Conservation (phyloP, 2,797 vertebrate species). For the Pseudomugil gertrudae region DNA sequence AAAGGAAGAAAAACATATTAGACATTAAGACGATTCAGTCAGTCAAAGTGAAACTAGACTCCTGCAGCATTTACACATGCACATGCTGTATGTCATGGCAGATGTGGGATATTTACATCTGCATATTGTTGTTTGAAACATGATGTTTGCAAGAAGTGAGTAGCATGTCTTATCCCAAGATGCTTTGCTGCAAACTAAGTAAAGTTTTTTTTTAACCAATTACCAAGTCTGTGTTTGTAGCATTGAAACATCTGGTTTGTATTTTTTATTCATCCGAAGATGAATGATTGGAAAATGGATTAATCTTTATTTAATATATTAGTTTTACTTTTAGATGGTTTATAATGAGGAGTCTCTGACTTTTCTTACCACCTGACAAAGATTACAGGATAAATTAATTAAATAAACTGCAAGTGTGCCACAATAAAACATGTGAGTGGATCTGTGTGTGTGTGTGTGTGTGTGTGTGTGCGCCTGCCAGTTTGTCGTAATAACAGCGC, state of each 20-base stretch:
- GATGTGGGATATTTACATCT: constrained; percentile 16
- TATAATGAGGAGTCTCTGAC: neutral
- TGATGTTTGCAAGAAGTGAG: neutral
- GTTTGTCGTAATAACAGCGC: constrained; percentile 51
- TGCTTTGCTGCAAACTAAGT: constrained; percentile 14
- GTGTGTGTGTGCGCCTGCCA: constrained; percentile 45
- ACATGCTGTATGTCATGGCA: constrained; percentile 24
- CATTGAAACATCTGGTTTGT: neutral
- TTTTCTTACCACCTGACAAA: neutral
- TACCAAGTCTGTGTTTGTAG: too few species aligned
- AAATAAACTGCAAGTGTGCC: constrained; percentile 7
- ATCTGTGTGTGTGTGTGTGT: constrained; percentile 1
- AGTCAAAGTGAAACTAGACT: constrained; percentile 42
- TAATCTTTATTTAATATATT: neutral
- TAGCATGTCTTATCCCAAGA: constrained; percentile 8
- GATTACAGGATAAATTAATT: neutral
- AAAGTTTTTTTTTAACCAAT: too few species aligned
- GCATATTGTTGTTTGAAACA: constrained; percentile 5
- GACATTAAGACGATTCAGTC: constrained; percentile 32
- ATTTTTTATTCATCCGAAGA: neutral
- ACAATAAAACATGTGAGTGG: constrained; percentile 12
- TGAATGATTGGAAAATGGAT: neutral
- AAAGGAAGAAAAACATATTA: constrained; percentile 16
- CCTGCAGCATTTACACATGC: constrained; percentile 17
- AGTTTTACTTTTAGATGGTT: neutral